phyloP scores from a whole-genome alignment of 2,797 vertebrate genomes.

The Melopsittacus undulatus region DNA sequence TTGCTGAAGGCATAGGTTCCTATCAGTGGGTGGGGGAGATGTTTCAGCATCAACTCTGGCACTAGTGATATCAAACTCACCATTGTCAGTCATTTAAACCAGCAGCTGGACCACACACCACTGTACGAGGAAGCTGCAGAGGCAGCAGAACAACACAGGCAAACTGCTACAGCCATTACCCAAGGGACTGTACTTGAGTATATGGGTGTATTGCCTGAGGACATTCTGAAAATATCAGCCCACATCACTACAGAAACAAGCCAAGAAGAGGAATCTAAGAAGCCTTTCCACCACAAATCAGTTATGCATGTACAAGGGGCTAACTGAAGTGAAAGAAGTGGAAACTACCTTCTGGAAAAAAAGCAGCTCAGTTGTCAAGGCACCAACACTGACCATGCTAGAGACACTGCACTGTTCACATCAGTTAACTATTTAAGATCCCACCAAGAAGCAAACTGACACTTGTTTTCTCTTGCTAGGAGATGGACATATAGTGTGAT shows the following conservation, averaged over 20 bases:
- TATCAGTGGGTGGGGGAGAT: neutral
- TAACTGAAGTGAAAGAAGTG: neutral
- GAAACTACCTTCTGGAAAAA: neutral
- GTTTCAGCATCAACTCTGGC: neutral
- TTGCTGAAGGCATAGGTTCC: neutral
- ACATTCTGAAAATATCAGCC: neutral
- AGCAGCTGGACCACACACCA: neutral
- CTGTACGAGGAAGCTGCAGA: neutral
- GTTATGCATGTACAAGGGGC: neutral
- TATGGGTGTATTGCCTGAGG: neutral
- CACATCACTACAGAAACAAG: neutral
- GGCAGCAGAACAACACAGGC: neutral
- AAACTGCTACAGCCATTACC: neutral
- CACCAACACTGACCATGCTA: neutral
- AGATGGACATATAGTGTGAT: neutral
- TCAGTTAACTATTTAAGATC: neutral
- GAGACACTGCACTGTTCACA: neutral
- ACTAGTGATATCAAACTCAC: neutral
- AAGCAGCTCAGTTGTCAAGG: neutral
- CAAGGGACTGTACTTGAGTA: fast-evolving
- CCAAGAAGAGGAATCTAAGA: neutral
- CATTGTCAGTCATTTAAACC: neutral
- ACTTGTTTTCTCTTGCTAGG: neutral
- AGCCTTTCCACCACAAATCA: neutral
- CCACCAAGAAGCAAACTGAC: neutral